Evolutionary conservation across 2,797 vertebrate genomes (phyloP), one percentile per base, ranked within the genome.

Genomic region (Myiothlypis chrysogaster): DNA sequence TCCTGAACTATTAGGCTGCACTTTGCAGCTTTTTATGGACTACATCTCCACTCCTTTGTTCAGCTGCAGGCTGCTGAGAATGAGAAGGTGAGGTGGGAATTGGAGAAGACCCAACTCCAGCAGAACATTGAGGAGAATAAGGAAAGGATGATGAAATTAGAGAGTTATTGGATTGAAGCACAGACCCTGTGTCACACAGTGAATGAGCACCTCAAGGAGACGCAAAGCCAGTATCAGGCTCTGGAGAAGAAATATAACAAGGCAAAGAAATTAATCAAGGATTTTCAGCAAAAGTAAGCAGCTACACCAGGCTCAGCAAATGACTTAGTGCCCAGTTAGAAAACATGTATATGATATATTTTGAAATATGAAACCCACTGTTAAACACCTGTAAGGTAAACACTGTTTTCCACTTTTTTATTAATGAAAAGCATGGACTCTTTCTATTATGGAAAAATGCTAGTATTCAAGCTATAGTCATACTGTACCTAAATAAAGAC

Each of bases 181-280:
- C 99, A 99, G 96, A 99, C 99, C 0, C 97, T 99, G 65, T 99
- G 99, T 96, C 99, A 99, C 97, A 99, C 99, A 0, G 99, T 99
- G 94, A 99, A 99, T 11, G 99, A 99, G 56, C 99, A 99, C 97
- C 98, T 99, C 95, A 99, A 99, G 97, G 99, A 99, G 96, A 99
- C 99, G 0, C 99, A 99, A 96, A 99, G 98, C 64, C 99, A 99
- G 96, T 99, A 99, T 96, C 99, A 99, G 97, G 94, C 98, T 81
- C 97, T 99, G 97, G 99, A 99, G 97, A 99, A 99, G 98, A 99
- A 99, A 94, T 99, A 99, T 95, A 99, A 99, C 98, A 99, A 99
- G 97, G 99, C 99, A 90, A 99, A 99, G 98, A 99, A 99, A 90
- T 94, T 99, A 96, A 99, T 99, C 97, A 99, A 99, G 97, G 99